Percentiles rank a stretch among this genome's conserved stretches.
phyloP scores from a whole-genome alignment of 2,113 vertebrate species.

The Sciurus niger region DNA sequence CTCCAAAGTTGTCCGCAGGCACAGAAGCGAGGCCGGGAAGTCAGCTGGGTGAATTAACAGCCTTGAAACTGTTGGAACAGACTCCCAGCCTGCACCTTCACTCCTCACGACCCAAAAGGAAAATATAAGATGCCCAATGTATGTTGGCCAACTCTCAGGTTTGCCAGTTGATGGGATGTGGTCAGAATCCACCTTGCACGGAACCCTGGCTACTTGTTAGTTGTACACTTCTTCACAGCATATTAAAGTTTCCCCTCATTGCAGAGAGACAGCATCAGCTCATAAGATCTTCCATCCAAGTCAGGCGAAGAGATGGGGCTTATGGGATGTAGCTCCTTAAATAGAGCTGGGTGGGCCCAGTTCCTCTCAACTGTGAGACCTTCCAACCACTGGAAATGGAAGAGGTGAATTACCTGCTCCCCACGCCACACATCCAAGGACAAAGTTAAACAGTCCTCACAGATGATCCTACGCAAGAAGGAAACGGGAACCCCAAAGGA shows the following conservation, averaged over 20 bases:
- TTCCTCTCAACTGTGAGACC: too few relatives aligned
- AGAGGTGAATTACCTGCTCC: background rate
- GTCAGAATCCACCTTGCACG: too few relatives aligned
- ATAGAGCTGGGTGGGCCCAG: too few relatives aligned
- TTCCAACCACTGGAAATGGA: background rate
- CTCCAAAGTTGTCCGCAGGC: background rate
- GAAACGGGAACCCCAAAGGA: too few relatives aligned
- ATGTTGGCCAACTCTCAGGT: background rate
- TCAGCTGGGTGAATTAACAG: background rate
- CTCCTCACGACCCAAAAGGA: background rate
- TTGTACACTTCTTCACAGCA: background rate
- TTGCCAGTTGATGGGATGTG: too few relatives aligned
- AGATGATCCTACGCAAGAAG: background rate
- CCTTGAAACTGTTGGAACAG: too few relatives aligned
- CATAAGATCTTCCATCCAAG: too few relatives aligned
- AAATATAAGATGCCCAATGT: background rate
- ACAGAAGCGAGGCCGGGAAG: too few relatives aligned
- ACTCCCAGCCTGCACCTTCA: background rate
- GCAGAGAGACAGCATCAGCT: accelerated
- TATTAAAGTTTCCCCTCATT: background rate
- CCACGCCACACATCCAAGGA: background rate
- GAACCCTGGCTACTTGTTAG: background rate
- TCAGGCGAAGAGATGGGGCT: too few relatives aligned
- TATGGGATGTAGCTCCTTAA: too few relatives aligned
- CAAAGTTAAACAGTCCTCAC: background rate